A percentile compares a stretch with the other conserved stretches of the same genome.
Evolutionary conservation across 2,113 vertebrate genomes (phyloP).

Genomic region (Nematolebias whitei): DNA sequence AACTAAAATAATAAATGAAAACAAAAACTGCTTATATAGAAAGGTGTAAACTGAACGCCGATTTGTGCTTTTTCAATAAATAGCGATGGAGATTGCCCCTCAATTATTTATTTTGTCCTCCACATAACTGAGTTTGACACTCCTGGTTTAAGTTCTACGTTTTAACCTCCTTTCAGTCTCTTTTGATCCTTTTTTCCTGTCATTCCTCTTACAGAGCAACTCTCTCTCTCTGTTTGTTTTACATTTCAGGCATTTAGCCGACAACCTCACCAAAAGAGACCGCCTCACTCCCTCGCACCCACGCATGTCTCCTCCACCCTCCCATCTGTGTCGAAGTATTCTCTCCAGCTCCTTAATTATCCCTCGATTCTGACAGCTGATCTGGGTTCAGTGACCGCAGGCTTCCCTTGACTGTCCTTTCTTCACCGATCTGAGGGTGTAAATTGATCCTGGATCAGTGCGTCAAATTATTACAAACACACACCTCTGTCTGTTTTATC

Average conservation of each 20-base stretch:
- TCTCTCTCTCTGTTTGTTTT: conserved; percentile 27
- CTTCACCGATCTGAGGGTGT: conserved; percentile 44
- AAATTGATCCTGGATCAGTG: conserved; percentile 59
- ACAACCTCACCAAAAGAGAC: conserved; percentile 41
- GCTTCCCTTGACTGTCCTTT: conserved; percentile 58
- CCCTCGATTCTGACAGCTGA: conserved; percentile 53
- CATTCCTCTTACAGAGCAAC: neutral
- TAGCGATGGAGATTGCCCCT: too few species aligned
- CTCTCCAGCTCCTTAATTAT: conserved; percentile 65
- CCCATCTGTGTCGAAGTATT: conserved; percentile 66
- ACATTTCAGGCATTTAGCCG: conserved; percentile 51
- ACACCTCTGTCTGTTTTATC: conserved; percentile 42
- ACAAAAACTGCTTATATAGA: too few species aligned
- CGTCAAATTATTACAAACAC: conserved; percentile 35
- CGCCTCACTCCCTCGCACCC: conserved; percentile 36
- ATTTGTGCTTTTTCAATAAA: too few species aligned
- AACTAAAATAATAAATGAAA: too few species aligned
- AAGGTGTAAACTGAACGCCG: too few species aligned
- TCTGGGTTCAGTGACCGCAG: conserved; percentile 58
- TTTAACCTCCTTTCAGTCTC: neutral
- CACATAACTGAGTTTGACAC: too few species aligned
- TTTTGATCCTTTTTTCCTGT: neutral
- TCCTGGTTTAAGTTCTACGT: neutral
- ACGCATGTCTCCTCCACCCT: conserved; percentile 46
- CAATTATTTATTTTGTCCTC: too few species aligned